These are phyloP conservation scores for Agrotis puta DNA, from an alignment of 2,888 invertebrate species.

Conservation along the genomic window DNA sequence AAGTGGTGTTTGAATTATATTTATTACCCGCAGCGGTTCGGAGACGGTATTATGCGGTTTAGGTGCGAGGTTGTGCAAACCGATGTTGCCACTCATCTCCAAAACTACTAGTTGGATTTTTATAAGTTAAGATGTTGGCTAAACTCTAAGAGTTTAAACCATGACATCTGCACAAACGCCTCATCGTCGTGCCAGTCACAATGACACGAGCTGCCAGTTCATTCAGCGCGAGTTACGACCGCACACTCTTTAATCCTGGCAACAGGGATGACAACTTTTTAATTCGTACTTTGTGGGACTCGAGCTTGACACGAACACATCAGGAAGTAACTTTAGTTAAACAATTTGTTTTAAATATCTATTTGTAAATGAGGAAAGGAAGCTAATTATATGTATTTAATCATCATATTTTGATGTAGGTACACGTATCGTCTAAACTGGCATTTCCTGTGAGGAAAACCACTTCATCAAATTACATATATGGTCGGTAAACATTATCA, in stretches of 20 bases:
- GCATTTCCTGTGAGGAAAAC: slow-evolving; percentile 51
- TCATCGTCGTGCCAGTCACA: slow-evolving; percentile 8
- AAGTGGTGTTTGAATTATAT: too few relatives aligned
- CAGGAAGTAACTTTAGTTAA: slow-evolving; percentile 12
- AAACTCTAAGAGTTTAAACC: too few relatives aligned
- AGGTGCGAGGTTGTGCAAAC: too few relatives aligned
- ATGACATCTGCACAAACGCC: slow-evolving; percentile 1
- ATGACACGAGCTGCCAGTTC: slow-evolving; percentile 24
- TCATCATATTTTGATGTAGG: slow-evolving; percentile 18
- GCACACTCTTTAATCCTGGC: slow-evolving; percentile 72
- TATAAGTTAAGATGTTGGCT: too few relatives aligned
- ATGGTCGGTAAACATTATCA: slow-evolving; percentile 19
- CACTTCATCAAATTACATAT: slow-evolving; percentile 31
- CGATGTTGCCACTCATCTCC: background rate
- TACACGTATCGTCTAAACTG: slow-evolving; percentile 26
- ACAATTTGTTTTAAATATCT: slow-evolving; percentile 11
- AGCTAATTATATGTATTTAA: slow-evolving; percentile 5
- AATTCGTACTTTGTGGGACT: slow-evolving; percentile 69
- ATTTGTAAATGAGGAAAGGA: slow-evolving; percentile 29
- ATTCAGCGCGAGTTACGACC: slow-evolving; percentile 66
- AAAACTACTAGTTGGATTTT: background rate
- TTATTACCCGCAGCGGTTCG: too few relatives aligned
- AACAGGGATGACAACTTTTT: slow-evolving; percentile 71
- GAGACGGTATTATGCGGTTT: too few relatives aligned
- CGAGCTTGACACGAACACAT: slow-evolving; percentile 22